phyloP scores from a whole-genome alignment of 1,140 invertebrate genomes.

The Branchinecta lindahli region DNA sequence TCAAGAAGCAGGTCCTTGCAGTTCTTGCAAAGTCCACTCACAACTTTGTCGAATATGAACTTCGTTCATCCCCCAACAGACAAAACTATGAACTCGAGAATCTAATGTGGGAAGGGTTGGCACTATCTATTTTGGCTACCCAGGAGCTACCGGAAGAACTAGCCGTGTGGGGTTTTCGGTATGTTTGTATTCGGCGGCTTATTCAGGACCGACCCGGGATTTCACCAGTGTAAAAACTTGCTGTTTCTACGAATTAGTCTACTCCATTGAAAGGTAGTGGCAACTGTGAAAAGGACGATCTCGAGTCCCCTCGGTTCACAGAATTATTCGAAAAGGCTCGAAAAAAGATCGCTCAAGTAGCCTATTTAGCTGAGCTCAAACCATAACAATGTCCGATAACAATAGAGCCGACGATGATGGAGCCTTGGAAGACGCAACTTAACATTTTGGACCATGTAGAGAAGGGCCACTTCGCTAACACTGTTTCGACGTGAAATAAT shows the following conservation, averaged over 20 bases:
- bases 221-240: neutral
- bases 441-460: neutral
- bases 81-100: neutral
- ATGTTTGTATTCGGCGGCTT: neutral
- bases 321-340: conserved; percentile 5
- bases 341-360: too few relatives aligned
- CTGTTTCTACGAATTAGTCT: neutral
- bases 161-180: neutral
- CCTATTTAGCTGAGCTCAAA: neutral
- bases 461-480: neutral
- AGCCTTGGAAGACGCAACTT: conserved; percentile 1
- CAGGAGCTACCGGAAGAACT: neutral
- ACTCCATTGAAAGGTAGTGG: conserved; percentile 4
- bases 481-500: neutral
- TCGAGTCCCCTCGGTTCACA: conserved; percentile 4
- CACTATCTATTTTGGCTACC: conserved; percentile 1
- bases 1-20: neutral
- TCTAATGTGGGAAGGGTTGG: neutral
- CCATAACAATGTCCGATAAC: neutral
- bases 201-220: neutral
- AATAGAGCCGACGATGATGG: neutral
- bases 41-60: conserved; percentile 1
- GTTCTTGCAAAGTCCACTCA: neutral
- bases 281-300: conserved; percentile 1
- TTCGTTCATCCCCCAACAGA: conserved; percentile 1